Evolutionary conservation across 37 sponge, comb jelly and placozoan species (phyloP).

Genomic region (Axinella damicornis): DNA sequence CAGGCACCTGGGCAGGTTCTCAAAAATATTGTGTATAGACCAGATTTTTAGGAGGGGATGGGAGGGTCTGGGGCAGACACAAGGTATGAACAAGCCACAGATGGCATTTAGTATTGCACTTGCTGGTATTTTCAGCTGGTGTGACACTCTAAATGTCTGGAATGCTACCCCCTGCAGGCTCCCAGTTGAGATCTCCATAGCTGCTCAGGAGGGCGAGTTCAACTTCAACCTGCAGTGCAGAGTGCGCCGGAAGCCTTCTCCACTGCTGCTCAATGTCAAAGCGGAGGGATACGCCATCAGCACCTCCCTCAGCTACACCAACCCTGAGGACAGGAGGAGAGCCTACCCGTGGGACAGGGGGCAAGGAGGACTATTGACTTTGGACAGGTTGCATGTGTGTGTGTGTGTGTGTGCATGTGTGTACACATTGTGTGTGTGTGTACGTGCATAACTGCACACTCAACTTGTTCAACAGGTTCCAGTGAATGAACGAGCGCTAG

Average conservation of each 20-base stretch:
- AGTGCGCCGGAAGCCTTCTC: conserved; percentile 78
- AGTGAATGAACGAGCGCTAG: conserved; percentile 84
- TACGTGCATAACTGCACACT: no score
- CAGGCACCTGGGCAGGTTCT: no score
- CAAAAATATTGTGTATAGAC: no score
- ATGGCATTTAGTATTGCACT: no score
- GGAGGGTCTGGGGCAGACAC: no score
- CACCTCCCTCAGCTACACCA: conserved; percentile 38
- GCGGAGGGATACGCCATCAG: conserved; percentile 88
- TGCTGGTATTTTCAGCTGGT: no score
- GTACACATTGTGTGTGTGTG: no score
- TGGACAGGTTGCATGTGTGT: conserved; percentile 40
- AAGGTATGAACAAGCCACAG: no score
- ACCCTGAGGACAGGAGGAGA: conserved; percentile 33
- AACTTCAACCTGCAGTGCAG: conserved; percentile 85
- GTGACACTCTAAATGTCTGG: no score
- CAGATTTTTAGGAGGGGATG: no score
- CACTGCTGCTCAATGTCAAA: conserved; percentile 93
- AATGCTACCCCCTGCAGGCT: conserved; percentile 53
- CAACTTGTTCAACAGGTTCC: conserved; percentile 68
- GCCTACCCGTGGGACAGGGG: conserved; percentile 30
- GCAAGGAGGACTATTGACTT: conserved; percentile 62
- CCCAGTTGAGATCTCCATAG: conserved; percentile 75
- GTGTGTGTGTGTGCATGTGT: neutral
- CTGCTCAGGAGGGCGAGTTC: conserved; percentile 75